Percentiles rank a stretch among this genome's conserved stretches.
Evolutionary conservation across 2,888 invertebrate genomes (phyloP).

Genomic region (Tridacna crocea): DNA sequence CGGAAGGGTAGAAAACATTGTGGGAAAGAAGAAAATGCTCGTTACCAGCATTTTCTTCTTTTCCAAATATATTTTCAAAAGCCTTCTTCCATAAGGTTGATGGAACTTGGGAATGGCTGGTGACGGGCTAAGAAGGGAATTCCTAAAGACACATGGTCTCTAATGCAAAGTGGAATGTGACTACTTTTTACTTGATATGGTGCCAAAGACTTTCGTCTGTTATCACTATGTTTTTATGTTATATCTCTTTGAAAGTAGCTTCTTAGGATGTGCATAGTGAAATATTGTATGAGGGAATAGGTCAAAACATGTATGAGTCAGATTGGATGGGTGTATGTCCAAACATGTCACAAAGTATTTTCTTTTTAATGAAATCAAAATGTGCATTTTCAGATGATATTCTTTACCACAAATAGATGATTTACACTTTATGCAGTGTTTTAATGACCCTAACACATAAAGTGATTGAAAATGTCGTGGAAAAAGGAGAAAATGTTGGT

Average conservation of each 20-base stretch:
- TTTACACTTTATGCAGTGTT: not conserved
- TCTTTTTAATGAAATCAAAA: not conserved
- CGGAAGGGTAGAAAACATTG: not conserved
- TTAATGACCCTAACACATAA: not conserved
- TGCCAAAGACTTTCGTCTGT: not conserved
- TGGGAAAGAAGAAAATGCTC: not conserved
- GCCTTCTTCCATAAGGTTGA: not conserved
- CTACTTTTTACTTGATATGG: not conserved
- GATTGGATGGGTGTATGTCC: not conserved
- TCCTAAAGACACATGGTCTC: not conserved
- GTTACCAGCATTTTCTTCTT: constrained; percentile 1
- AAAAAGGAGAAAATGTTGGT: not conserved
- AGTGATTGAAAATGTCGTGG: not conserved
- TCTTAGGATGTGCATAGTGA: not conserved
- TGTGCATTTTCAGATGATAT: not conserved
- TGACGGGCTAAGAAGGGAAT: not conserved
- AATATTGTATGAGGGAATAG: not conserved
- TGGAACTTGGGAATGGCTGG: not conserved
- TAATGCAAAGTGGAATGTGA: not conserved
- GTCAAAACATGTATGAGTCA: not conserved
- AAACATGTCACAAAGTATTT: not conserved
- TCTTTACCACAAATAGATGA: not conserved
- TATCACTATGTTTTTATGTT: not conserved
- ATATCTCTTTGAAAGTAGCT: not conserved
- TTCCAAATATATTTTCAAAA: not conserved